Evolutionary conservation across 2,113 vertebrate genomes (phyloP), one percentile per base, ranked within the genome.

Genomic region (Malurus cyaneus): DNA sequence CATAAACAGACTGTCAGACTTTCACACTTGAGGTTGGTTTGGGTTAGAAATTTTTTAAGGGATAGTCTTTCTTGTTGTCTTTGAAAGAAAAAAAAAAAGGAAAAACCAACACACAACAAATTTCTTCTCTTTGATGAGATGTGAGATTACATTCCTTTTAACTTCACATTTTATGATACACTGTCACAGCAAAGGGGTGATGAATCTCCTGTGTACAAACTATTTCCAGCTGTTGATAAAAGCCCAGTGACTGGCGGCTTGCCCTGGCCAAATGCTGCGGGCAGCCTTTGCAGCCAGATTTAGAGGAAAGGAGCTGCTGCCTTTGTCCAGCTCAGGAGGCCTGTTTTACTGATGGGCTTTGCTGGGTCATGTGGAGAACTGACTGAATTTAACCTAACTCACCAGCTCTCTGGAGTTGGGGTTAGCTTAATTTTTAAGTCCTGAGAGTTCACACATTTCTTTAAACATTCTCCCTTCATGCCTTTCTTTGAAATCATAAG

Each of bases 211-310:
- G 88, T 1, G 2, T 72, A 80, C 67, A 94, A 94, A 96, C 66
- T 60, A 57, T 61, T 95, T 72, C 92, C 97, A 97, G 96, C 87
- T 97, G 96, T 78, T 95, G 85, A 87, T 96, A 84, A 95, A 96
- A 50, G 49, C 5, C 2, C 1, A 6, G 34, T 78, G 52, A 42
- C 47, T 28, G 2, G 31, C 1, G 4, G 47, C 56, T 83, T 65
- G 74, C 62, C 83, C 62, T 49, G 49, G 62, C 32, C 0, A 0
- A 72, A 59, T 17, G 66, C 56, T 89, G 56, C 26, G 53, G 1
- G 1, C 42, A 53, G 39, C 34, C 42, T 67, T 42, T 42, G 76
- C 29, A 80, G n/a, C 14, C 42, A 89, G 24, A 61, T 81, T 79
- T 42, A 39, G n/a, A 86, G 46, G 17, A 72, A 79, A 80, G 34